Conservation (phyloP, 2,797 vertebrate species). For the Pygocentrus nattereri region DNA sequence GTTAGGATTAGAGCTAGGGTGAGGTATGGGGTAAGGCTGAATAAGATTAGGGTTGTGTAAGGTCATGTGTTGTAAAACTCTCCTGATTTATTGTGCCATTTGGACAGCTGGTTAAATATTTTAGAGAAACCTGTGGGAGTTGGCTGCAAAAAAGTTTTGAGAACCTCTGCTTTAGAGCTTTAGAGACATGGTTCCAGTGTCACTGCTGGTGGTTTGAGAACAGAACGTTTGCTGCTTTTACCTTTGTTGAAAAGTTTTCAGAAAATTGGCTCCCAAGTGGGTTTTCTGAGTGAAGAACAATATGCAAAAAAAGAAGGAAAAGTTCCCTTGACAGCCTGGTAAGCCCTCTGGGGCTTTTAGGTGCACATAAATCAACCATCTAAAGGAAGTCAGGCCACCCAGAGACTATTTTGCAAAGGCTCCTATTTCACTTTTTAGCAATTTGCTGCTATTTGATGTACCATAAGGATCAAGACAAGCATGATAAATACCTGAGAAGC, state of each 20-base stretch:
- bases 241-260: not conserved
- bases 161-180: not conserved
- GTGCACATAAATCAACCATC: not conserved
- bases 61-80: too few species aligned
- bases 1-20: too few species aligned
- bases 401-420: not conserved
- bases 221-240: constrained; percentile 15
- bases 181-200: not conserved
- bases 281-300: not conserved
- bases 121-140: too few species aligned
- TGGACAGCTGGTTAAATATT: too few species aligned
- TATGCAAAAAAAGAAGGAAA: constrained; percentile 4
- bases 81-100: too few species aligned
- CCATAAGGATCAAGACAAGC: not conserved
- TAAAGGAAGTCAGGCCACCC: not conserved
- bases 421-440: not conserved
- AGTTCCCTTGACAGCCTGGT: constrained; percentile 2
- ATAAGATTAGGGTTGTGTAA: too few species aligned
- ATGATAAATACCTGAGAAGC: not conserved
- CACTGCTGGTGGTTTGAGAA: not conserved
- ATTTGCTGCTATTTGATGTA: not conserved
- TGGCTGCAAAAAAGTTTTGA: too few species aligned
- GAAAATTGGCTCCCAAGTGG: constrained; percentile 13
- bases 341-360: not conserved
- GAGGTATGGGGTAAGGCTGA: too few species aligned